Conservation (phyloP, 2,888 invertebrate species). For the Spisula subtruncata region DNA sequence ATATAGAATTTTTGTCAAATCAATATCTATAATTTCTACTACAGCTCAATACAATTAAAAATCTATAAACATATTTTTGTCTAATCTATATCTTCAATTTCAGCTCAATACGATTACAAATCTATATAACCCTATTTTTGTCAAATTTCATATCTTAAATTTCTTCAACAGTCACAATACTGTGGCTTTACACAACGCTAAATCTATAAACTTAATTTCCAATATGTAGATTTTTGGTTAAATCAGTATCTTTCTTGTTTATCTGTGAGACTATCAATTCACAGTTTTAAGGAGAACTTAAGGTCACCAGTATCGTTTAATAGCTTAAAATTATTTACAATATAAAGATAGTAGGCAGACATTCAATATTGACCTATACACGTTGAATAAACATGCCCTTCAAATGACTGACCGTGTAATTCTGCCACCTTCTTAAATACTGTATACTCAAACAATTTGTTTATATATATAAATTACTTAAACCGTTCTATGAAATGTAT, state of each 20-base stretch:
- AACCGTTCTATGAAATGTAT: not conserved
- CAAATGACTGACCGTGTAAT: conserved; percentile 18
- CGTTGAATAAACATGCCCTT: conserved; percentile 38
- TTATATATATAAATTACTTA: not conserved
- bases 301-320: conserved; percentile 33
- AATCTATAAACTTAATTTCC: not conserved
- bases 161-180: too few relatives aligned
- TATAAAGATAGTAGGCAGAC: conserved; percentile 46
- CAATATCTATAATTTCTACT: too few relatives aligned
- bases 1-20: too few relatives aligned
- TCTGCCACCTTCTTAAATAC: not conserved
- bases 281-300: conserved; percentile 46
- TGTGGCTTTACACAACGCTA: not conserved
- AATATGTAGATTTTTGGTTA: not conserved
- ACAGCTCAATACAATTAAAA: too few relatives aligned
- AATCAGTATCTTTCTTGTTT: conserved; percentile 36
- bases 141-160: too few relatives aligned
- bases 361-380: conserved; percentile 65
- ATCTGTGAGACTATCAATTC: conserved; percentile 48
- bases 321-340: conserved; percentile 48
- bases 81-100: too few relatives aligned
- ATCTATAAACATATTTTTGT: too few relatives aligned
- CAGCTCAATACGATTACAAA: too few relatives aligned
- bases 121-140: too few relatives aligned
- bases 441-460: not conserved